Conservation (phyloP, 2,797 vertebrate genomes). For the Hydrolagus colliei region DNA sequence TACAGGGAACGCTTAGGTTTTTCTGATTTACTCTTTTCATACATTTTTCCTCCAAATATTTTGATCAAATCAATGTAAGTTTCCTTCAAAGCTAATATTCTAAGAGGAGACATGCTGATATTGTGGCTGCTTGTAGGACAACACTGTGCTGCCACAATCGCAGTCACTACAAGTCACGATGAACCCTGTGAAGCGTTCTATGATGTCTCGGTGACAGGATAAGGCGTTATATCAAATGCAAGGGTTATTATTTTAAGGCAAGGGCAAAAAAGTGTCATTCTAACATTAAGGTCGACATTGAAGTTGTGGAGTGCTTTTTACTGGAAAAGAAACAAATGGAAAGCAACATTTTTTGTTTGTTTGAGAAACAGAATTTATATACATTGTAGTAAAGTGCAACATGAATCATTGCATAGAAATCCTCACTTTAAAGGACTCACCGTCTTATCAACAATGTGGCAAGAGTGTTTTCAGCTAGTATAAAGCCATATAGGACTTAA, state of each 20-base stretch:
- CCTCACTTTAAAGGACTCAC: constrained; percentile 46
- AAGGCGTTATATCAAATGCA: no score
- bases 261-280: no score
- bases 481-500: constrained; percentile 52
- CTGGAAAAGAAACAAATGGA: no score
- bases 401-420: constrained; percentile 45
- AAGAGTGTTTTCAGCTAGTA: constrained; percentile 48
- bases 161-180: no score
- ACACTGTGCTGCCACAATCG: no score
- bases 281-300: neutral
- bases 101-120: neutral
- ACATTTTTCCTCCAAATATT: neutral
- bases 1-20: neutral
- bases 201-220: no score
- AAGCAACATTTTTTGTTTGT: neutral
- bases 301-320: neutral
- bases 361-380: neutral
- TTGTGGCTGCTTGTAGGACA: no score
- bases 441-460: constrained; percentile 46
- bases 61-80: neutral
- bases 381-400: constrained; percentile 1
- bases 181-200: no score
- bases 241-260: neutral
- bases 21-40: neutral
- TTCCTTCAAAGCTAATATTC: neutral